Evolutionary conservation across 2,113 vertebrate genomes (phyloP), one percentile per base, ranked within the genome.

Genomic region (Lasiurus cinereus): DNA sequence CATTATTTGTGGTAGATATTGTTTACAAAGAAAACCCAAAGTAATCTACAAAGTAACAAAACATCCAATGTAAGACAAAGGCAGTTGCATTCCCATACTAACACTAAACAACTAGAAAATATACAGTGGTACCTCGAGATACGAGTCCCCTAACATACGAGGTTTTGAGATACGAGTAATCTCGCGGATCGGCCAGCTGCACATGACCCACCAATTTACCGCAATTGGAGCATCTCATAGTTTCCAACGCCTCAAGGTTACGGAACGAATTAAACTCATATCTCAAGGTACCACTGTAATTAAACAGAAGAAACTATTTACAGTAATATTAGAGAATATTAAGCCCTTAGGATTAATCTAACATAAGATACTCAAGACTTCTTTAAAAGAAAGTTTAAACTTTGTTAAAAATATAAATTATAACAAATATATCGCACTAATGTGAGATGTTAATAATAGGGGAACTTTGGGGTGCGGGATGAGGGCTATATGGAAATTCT

Each of bases 41-140:
- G 52, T 92, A 92, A 92, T 83, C 12, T 70, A 52, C 54, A 78
- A 83, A 77, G 77, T 88, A 78, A 72, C 62, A 77, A 83, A 36
- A 77, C 33, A 10, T 48, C 24, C n/a, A 14, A 70, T 88, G 14
- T 70, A 77, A 77, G 62, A 77, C 59, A 90, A 88, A 67, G 12
- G n/a, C 21, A 83, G n/a, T 69, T 83, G 16, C 27, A 43, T 77
- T 83, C 15, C 66, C 77, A 14, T 62, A 59, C 10, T 52, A 29
- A 21, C 21, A 69, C 15, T 39, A 50, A 77, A 77, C 15, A 77
- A 59, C 56, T 88, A 52, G 46, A 88, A 88, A 95, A 76, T 19
- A 29, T 76, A 39, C 39, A 39, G 39, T 39, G 39, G 39, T 39
- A 39, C 39, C 39, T 39, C 39, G 39, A 39, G 39, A 39, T 39